Percentiles rank a stretch among this genome's conserved stretches.
Conservation (phyloP, 1,140 invertebrate species). For the Zaprionus lachaisei region DNA sequence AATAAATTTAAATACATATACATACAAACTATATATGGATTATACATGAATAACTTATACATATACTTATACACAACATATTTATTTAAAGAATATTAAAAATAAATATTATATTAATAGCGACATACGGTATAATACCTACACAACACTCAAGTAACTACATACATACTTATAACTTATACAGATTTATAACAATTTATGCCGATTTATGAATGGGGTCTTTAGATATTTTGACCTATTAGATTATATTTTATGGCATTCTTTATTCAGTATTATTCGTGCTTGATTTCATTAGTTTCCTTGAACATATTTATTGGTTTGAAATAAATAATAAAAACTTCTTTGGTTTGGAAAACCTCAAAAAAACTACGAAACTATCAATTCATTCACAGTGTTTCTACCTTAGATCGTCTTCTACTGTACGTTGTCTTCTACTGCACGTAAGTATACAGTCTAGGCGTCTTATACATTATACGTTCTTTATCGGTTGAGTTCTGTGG, state of each 20-base stretch:
- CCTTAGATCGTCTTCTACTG: not conserved
- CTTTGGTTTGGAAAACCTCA: constrained; percentile 74
- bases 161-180: constrained; percentile 27
- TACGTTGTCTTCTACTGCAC: not conserved
- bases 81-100: constrained; percentile 56
- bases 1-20: constrained; percentile 62
- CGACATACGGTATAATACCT: constrained; percentile 52
- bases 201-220: constrained; percentile 44
- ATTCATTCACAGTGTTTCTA: not conserved
- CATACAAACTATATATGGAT: constrained; percentile 26
- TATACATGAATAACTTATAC: constrained; percentile 48
- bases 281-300: constrained; percentile 65
- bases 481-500: not conserved
- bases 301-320: constrained; percentile 64
- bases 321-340: constrained; percentile 60
- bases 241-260: constrained; percentile 39
- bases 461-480: not conserved
- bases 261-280: constrained; percentile 40
- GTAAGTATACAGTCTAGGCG: not conserved
- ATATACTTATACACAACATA: constrained; percentile 54
- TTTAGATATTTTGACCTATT: constrained; percentile 50
- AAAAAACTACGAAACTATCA: constrained; percentile 8
- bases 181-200: constrained; percentile 51
- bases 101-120: constrained; percentile 54
- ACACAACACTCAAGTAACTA: constrained; percentile 68